Conservation (phyloP, 1,140 invertebrate genomes). For the Geopemphigus sp. region DNA sequence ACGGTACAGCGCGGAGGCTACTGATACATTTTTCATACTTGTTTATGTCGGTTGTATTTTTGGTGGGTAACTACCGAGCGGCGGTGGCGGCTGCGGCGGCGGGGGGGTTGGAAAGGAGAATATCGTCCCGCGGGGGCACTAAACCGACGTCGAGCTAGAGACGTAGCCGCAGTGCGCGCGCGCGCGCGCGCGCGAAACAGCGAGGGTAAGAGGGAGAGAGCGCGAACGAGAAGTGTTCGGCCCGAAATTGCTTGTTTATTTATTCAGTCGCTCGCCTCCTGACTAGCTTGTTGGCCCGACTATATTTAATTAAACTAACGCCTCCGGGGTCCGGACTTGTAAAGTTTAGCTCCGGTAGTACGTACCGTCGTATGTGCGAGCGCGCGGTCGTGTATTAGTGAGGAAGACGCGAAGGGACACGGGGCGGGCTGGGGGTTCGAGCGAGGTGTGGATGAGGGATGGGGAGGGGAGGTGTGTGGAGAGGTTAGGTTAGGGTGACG, state of each 20-base stretch:
- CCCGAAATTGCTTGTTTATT: slow-evolving; percentile 48
- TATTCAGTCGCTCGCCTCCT: slow-evolving; percentile 28
- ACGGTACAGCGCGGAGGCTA: not conserved
- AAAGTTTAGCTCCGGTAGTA: slow-evolving; percentile 17
- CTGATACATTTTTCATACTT: slow-evolving; percentile 49
- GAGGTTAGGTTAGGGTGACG: too few relatives aligned
- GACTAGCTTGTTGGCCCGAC: slow-evolving; percentile 23
- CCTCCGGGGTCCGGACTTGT: slow-evolving; percentile 20
- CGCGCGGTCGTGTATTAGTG: too few relatives aligned
- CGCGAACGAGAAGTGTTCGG: not conserved
- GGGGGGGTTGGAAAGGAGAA: not conserved
- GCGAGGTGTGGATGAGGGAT: too few relatives aligned
- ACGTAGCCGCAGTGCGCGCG: too few relatives aligned
- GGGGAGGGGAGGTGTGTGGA: too few relatives aligned
- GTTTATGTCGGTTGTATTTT: slow-evolving; percentile 49
- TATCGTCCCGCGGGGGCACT: slow-evolving; percentile 36
- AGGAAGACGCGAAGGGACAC: too few relatives aligned
- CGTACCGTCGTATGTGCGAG: too few relatives aligned
- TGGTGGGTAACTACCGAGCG: slow-evolving; percentile 13
- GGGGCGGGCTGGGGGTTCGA: too few relatives aligned
- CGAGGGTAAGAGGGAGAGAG: not conserved
- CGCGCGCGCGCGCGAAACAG: not conserved
- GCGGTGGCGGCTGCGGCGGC: not conserved
- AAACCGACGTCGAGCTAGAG: slow-evolving; percentile 23
- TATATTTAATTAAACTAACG: slow-evolving; percentile 49